phyloP scores from a whole-genome alignment of 2,113 vertebrate genomes.

The Axis porcinus region DNA sequence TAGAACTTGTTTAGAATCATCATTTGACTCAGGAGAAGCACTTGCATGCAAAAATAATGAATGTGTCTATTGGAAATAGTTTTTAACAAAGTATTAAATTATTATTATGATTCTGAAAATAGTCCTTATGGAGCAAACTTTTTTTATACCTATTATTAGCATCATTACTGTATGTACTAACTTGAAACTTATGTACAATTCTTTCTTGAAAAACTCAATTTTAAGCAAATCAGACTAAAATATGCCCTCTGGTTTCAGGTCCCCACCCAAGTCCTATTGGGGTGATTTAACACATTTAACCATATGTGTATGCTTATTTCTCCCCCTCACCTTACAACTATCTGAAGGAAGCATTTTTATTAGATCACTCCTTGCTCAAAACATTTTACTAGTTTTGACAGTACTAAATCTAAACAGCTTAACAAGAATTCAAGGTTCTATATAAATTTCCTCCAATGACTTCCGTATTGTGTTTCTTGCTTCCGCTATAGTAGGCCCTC shows the following conservation, averaged over 20 bases:
- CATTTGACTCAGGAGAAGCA: constrained; percentile 3
- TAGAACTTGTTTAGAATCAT: constrained; percentile 29
- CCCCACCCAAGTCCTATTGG: not conserved
- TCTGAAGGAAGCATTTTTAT: not conserved
- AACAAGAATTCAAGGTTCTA: not conserved
- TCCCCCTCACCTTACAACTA: not conserved
- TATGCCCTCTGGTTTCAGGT: not conserved
- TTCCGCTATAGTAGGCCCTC: not conserved
- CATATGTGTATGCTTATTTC: not conserved
- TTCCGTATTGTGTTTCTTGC: not conserved
- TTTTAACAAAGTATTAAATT: constrained; percentile 1
- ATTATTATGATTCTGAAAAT: not conserved
- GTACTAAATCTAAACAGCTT: constrained; percentile 15
- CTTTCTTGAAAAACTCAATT: constrained; percentile 16
- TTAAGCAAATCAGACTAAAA: constrained; percentile 11
- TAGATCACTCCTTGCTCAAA: constrained; percentile 12
- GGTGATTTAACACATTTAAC: constrained; percentile 19
- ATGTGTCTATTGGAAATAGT: not conserved
- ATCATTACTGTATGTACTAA: not conserved
- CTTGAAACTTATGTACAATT: constrained; percentile 1
- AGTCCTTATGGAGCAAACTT: not conserved
- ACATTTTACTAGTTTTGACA: not conserved
- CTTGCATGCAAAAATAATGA: constrained; percentile 11
- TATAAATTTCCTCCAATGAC: not conserved
- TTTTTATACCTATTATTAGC: not conserved